Base-by-base conservation (phyloP, 2,888 invertebrate genomes). In the Mechanitis messenoides region DNA sequence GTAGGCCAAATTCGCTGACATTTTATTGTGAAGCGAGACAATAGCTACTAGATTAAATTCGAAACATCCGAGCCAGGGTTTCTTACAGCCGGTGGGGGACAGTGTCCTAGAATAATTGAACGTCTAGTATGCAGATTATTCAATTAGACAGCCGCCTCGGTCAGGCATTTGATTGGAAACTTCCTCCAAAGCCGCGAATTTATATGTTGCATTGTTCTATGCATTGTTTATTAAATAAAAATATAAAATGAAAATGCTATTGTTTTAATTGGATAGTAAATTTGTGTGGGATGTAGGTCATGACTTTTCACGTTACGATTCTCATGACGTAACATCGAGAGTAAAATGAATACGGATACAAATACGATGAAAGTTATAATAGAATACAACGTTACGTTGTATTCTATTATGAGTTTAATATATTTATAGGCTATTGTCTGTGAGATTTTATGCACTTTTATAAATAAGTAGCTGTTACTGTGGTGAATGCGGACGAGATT, bases 101-200 rank as follows among this genome's bases (percentile, higher is more conserved):
- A 55, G 60, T 69, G 68, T 70, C 69, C 69, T 67, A 67, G 72
- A 64, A 72, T 70, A 72, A 74, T 72, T 68, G 72, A 68, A 63
- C 74, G 78, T 80, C 79, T 79, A 77, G 74, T 74, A 69, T 69
- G 72, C 77, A 76, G 79, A 78, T 81, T 78, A 84, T 82, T 80
- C 80, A 84, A 83, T 84, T 72, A 72, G 67, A 58, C 68, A 67
- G 66, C 66, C 66, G 63, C 69, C 66, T 61, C 66, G 65, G 63
- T 63, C 62, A 59, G 63, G 69, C 74, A 74, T 76, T 78, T 80
- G 79, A 85, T 85, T 84, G 81, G 74, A 60, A 66, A 74, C 81
- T 78, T 85, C 84, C 85, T 83, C 72, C 75, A 75, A 77, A 77
- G 74, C 70, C 74, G 67, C 68, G 70, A 69, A 65, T 67, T 66